phyloP scores from a whole-genome alignment of 2,797 vertebrate species.

The Characodon lateralis region DNA sequence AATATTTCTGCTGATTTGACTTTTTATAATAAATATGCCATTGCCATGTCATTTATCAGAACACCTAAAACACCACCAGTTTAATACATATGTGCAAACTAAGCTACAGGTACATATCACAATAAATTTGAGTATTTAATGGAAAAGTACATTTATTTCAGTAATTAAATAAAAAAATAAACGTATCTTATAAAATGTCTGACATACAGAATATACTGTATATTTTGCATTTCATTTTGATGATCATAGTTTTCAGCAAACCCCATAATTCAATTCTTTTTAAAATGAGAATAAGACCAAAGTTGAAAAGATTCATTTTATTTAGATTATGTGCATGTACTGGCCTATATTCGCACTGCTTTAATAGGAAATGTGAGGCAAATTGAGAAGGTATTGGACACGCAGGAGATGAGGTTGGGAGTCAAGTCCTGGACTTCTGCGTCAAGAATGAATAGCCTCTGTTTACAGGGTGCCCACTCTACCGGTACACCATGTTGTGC shows the following conservation, averaged over 20 bases:
- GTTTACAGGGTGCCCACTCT: too few relatives aligned
- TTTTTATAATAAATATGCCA: not conserved
- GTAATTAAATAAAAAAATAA: not conserved
- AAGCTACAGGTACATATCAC: not conserved
- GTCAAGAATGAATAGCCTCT: too few relatives aligned
- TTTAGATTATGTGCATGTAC: not conserved
- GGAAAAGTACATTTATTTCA: not conserved
- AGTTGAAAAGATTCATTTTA: not conserved
- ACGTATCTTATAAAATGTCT: not conserved
- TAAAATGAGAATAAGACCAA: not conserved
- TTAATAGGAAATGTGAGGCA: not conserved
- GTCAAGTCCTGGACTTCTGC: too few relatives aligned
- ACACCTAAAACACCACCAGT: constrained; percentile 19
- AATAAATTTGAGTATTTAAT: not conserved
- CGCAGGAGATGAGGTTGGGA: too few relatives aligned
- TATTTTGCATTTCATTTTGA: not conserved
- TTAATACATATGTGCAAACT: constrained; percentile 2
- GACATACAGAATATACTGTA: not conserved
- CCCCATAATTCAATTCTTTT: not conserved
- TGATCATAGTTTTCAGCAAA: not conserved
- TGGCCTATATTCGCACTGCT: not conserved
- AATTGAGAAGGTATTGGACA: too few relatives aligned
- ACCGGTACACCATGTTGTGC: too few relatives aligned
- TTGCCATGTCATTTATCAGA: not conserved
- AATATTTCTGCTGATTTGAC: not conserved